Evolutionary conservation across 2,888 invertebrate genomes (phyloP).

Genomic region (Melangyna quadrimaculata): DNA sequence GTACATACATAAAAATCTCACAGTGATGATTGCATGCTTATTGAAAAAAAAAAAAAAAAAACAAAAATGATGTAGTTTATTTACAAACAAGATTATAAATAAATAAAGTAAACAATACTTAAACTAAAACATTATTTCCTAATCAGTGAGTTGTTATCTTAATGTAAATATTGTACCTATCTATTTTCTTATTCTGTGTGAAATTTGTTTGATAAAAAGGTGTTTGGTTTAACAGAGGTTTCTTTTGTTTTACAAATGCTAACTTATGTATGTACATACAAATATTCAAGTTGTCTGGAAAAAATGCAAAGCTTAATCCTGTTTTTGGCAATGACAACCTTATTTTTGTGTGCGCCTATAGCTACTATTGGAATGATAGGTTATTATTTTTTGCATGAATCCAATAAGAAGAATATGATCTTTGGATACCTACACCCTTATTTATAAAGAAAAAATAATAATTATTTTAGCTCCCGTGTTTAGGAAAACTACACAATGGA

Average conservation of each 20-base stretch:
- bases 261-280: neutral
- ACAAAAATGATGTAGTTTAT: neutral
- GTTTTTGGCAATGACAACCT: neutral
- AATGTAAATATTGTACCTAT: neutral
- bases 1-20: slow-evolving; percentile 71
- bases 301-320: neutral
- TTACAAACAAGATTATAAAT: slow-evolving; percentile 14
- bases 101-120: neutral
- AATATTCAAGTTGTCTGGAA: too few relatives aligned
- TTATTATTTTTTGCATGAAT: too few relatives aligned
- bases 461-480: too few relatives aligned
- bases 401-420: too few relatives aligned
- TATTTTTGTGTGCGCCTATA: too few relatives aligned
- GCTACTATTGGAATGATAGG: too few relatives aligned
- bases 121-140: neutral
- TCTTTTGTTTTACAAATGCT: neutral
- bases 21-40: slow-evolving; percentile 31
- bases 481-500: too few relatives aligned
- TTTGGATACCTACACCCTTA: too few relatives aligned
- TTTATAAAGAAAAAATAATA: too few relatives aligned
- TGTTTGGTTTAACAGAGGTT: neutral
- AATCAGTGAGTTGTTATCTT: neutral
- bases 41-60: neutral
- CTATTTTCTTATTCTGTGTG: neutral
- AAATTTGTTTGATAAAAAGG: neutral